These are phyloP conservation scores for Neodon shergylaensis DNA, from an alignment of 2,113 vertebrate species.

Conservation along the genomic window DNA sequence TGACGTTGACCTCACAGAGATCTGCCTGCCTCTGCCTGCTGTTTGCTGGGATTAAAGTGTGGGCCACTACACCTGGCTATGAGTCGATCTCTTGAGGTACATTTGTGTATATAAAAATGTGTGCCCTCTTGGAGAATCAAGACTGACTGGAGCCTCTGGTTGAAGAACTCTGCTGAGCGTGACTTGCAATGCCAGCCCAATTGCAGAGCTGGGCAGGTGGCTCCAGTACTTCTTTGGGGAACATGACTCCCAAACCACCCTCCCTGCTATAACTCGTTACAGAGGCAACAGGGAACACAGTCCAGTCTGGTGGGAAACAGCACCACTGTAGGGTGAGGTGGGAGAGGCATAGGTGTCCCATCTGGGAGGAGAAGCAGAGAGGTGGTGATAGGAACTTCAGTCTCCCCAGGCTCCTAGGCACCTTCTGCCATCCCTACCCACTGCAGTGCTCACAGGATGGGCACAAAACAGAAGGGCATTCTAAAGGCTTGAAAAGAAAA, in stretches of 20 bases:
- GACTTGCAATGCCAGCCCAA: neutral
- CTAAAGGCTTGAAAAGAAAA: neutral
- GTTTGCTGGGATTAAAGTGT: neutral
- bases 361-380: neutral
- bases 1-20: neutral
- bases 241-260: no score
- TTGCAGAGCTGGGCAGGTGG: no score
- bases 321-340: neutral
- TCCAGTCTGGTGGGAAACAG: neutral
- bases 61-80: neutral
- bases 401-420: neutral
- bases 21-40: neutral
- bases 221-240: neutral
- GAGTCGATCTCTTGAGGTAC: neutral
- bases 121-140: neutral
- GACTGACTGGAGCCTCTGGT: neutral
- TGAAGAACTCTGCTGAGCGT: neutral
- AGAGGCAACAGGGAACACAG: neutral
- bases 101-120: neutral
- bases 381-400: neutral
- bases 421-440: no score
- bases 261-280: neutral
- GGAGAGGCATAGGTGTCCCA: fast-evolving
- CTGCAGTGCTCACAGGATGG: neutral
- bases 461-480: neutral